Evolutionary conservation across 2,888 invertebrate genomes (phyloP).

Genomic region (Cantharis rufa): DNA sequence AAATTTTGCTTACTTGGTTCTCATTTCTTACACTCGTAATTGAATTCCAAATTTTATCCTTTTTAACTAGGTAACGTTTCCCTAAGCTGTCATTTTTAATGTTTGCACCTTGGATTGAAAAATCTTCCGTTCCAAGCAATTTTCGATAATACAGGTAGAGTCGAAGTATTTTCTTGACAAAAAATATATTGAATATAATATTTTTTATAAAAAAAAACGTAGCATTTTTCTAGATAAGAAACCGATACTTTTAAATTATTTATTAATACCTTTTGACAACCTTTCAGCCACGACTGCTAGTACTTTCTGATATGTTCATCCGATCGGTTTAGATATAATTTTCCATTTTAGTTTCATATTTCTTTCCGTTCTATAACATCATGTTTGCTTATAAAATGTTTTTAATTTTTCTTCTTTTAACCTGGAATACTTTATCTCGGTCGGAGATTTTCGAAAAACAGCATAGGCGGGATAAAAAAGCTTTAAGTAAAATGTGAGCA

Average conservation of each 20-base stretch:
- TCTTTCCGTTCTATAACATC: neutral
- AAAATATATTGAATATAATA: neutral
- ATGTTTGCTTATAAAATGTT: neutral
- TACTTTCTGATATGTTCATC: neutral
- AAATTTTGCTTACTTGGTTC: constrained; percentile 20
- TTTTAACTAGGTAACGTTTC: neutral
- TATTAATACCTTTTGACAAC: neutral
- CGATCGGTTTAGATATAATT: neutral
- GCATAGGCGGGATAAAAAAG: neutral
- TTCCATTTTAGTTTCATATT: neutral
- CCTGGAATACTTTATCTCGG: neutral
- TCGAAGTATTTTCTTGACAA: neutral
- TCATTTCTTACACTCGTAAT: neutral
- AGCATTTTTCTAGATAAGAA: neutral
- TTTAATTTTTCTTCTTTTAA: neutral
- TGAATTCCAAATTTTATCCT: constrained; percentile 6
- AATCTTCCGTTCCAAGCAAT: neutral
- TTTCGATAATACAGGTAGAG: neutral
- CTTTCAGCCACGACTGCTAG: neutral
- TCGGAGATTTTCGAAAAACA: neutral
- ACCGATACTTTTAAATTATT: neutral
- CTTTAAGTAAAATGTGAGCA: neutral
- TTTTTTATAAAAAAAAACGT: neutral
- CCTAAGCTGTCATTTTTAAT: neutral
- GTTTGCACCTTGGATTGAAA: neutral